Base-by-base conservation (phyloP, 1,140 invertebrate genomes). In the Drosophila takahashii region DNA sequence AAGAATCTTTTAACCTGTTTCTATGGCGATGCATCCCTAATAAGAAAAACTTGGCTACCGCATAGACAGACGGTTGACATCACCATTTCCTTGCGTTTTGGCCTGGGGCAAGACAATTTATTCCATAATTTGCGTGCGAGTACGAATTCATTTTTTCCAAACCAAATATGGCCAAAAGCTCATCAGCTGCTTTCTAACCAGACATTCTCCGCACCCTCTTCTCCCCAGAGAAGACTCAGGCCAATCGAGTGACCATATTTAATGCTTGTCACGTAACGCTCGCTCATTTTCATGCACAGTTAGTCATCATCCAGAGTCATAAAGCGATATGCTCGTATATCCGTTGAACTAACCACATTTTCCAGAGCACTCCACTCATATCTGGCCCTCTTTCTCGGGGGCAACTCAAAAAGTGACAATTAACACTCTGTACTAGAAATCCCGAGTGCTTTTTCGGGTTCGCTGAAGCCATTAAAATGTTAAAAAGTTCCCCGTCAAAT, bases 161-260 rank as follows among this genome's bases (percentile, higher is more conserved):
- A 27, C 81, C 84, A 87, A 87, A 87, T 87, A 87, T 37, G 83
- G 79, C 79, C 66, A 64, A 51, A 70, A 71, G 47, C 77, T 71
- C 61, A 77, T 77, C 79, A 81, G 66, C 73, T 87, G 79, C 84
- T 87, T 86, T 86, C 81, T 72, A 81, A 77, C 65, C 65, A 77
- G 62, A 52, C 34, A 47, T 29, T 34, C 27, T 27, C 57, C 22
- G 13, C 53, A 39, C 66, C 54, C 44, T 15, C 22, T 22, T 22
- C 22, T 22, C 22, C n/a, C 45, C 15, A 11, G n/a, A n/a, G n/a
- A n/a, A n/a, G n/a, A 4, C 11, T 9, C 26, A 11, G 39, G 27
- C 36, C 42, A 34, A 61, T 85, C 60, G 59, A 47, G 42, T 54
- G 54, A 54, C 58, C 65, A 85, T 85, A 62, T 86, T 57, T 58